Evolutionary conservation across 2,797 vertebrate genomes (phyloP).

Genomic region (Mionectes olivaceus): DNA sequence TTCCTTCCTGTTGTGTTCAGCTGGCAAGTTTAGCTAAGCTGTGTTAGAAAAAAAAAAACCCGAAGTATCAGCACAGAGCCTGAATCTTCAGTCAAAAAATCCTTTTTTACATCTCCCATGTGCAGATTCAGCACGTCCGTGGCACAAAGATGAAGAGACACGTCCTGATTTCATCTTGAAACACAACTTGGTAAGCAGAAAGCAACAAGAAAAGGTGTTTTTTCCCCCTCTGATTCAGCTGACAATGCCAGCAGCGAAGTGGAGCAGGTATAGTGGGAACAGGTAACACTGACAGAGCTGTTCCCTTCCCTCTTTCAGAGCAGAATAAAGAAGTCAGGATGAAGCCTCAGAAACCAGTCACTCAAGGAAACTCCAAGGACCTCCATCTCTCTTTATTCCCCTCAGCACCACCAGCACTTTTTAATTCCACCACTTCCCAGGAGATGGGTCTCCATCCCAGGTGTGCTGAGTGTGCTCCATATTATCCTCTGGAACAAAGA

Average conservation of each 20-base stretch:
- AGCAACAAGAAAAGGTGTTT: not conserved
- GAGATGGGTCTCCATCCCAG: not conserved
- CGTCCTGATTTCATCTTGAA: not conserved
- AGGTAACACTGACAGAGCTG: not conserved
- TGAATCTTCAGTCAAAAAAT: not conserved
- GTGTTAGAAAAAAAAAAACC: not conserved
- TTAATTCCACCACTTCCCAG: not conserved
- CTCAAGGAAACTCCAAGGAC: not conserved
- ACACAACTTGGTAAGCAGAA: not conserved
- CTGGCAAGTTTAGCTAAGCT: not conserved
- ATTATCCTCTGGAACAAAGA: not conserved
- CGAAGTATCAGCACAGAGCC: not conserved
- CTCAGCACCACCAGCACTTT: not conserved
- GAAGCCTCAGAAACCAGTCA: not conserved
- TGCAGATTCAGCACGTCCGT: not conserved
- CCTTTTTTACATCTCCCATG: not conserved
- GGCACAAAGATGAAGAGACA: not conserved
- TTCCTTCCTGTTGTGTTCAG: not conserved
- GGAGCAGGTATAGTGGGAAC: not conserved
- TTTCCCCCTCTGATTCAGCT: rapidly evolving
- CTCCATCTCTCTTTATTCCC: not conserved
- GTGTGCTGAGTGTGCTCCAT: not conserved
- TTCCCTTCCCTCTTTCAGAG: not conserved
- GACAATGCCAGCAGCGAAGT: not conserved
- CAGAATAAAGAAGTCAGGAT: not conserved